Conservation (phyloP, 2,113 vertebrate genomes). For the Pipa parva region DNA sequence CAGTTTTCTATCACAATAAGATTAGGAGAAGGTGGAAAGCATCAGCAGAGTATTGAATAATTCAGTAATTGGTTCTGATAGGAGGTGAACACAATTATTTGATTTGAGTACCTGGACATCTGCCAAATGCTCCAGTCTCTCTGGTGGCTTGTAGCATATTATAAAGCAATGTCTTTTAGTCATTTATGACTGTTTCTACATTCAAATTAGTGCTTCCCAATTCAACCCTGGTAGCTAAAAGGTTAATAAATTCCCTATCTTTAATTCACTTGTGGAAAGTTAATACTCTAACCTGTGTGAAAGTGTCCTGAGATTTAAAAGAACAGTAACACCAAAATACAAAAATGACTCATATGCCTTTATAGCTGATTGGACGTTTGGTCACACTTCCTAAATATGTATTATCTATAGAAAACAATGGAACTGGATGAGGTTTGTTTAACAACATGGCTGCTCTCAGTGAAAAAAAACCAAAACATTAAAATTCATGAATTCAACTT, state of each 20-base stretch:
- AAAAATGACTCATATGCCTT: too few relatives aligned
- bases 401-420: too few relatives aligned
- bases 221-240: not conserved
- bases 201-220: not conserved
- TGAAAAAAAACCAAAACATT: too few relatives aligned
- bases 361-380: too few relatives aligned
- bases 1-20: conserved; percentile 13
- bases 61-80: conserved; percentile 11
- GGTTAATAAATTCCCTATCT: not conserved
- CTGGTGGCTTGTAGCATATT: not conserved
- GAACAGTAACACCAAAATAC: too few relatives aligned
- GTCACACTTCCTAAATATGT: too few relatives aligned
- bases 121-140: conserved; percentile 14
- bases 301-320: not conserved
- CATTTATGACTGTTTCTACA: not conserved
- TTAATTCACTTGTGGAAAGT: not conserved
- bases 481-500: too few relatives aligned
- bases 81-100: conserved; percentile 11
- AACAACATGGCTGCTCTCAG: too few relatives aligned
- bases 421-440: too few relatives aligned
- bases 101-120: conserved; percentile 4
- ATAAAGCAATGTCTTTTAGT: not conserved
- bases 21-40: not conserved
- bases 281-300: not conserved
- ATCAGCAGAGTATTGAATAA: conserved; percentile 1